A percentile compares a stretch with the other conserved stretches of the same genome.
Evolutionary conservation across 2,888 invertebrate genomes (phyloP).

Genomic region (Tineola bisselliella): DNA sequence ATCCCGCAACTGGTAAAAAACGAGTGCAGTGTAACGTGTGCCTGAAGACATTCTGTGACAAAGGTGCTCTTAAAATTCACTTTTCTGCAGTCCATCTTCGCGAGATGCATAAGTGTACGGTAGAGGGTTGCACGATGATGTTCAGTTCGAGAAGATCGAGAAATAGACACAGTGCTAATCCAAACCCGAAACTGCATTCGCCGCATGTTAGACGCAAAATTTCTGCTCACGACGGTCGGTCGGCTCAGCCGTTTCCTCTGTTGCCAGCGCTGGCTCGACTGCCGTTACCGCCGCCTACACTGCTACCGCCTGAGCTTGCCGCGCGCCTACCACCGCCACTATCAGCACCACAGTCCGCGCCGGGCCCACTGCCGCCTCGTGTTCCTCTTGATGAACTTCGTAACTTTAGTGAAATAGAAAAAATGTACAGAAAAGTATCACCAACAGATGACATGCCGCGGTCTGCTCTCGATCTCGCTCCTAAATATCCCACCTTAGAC

Average conservation of each 20-base stretch:
- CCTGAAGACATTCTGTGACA: slow-evolving; percentile 98
- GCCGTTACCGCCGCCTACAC: slow-evolving; percentile 74
- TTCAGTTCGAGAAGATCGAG: slow-evolving; percentile 95
- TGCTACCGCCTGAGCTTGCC: slow-evolving; percentile 70
- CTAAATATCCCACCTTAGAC: slow-evolving; percentile 14
- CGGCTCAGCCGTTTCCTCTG: slow-evolving; percentile 81
- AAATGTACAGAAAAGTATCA: slow-evolving; percentile 59
- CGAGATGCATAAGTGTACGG: slow-evolving; percentile 99
- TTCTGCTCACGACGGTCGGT: slow-evolving; percentile 91
- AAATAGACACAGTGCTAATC: slow-evolving; percentile 96
- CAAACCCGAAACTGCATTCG: slow-evolving; percentile 95
- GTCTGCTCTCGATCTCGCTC: slow-evolving; percentile 34
- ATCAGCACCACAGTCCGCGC: slow-evolving; percentile 45
- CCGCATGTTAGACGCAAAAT: slow-evolving; percentile 94
- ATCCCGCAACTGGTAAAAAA: slow-evolving; percentile 93
- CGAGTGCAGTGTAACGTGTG: slow-evolving; percentile 97
- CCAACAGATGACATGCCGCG: slow-evolving; percentile 36
- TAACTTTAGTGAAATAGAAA: slow-evolving; percentile 65
- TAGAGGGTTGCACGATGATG: slow-evolving; percentile 98
- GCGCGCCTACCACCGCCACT: slow-evolving; percentile 45
- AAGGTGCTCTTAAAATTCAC: slow-evolving; percentile 98
- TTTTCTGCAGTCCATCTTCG: slow-evolving; percentile 97
- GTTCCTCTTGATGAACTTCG: slow-evolving; percentile 57
- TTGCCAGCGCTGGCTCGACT: slow-evolving; percentile 76
- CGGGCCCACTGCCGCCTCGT: slow-evolving; percentile 66